Evolutionary conservation across 2,888 invertebrate species (phyloP), one percentile per base, ranked within the genome.

Genomic region (Xestia rhomboidea): DNA sequence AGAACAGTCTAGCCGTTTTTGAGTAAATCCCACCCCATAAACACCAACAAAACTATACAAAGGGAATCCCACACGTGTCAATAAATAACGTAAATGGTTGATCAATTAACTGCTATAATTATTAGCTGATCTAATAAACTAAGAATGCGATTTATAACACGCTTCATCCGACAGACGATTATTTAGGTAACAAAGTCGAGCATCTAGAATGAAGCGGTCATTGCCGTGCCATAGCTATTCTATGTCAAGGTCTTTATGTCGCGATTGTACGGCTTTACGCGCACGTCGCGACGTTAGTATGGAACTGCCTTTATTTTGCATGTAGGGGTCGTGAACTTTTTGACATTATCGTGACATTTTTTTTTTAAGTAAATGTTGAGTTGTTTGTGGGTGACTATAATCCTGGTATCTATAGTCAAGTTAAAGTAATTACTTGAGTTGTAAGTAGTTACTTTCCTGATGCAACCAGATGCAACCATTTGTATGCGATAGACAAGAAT

Each of bases 201-300:
- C 66, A 72, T 82, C 68, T 69, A 68, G 46, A 66, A 49, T 51
- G 57, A 66, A 69, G 71, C 83, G 87, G 86, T 87, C 86, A 87
- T 87, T 85, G 86, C 83, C 87, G 68, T 69, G 81, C 64, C 69
- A 77, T 68, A 69, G 41, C 44, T 57, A 72, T 85, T 79, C 86
- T 87, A 76, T 87, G 86, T 85, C 86, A 87, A 87, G 86, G 86
- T 51, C 68, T 44, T 49, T 62, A 24, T n/a, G 57, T 70, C 62
- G 46, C 75, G 68, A 70, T 46, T 38, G 24, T 18, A 30, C 78
- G 51, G 41, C 24, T 68, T 21, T 46, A 49, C 18, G 60, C 60
- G 67, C 44, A 63, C 68, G 71, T 79, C 27, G 38, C n/a, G 62
- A 57, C 60, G 38, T 71, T 27, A 18, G 41, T 86, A 62, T 82